phyloP scores from a whole-genome alignment of 2,888 invertebrate species.

The Dione vanillae region DNA sequence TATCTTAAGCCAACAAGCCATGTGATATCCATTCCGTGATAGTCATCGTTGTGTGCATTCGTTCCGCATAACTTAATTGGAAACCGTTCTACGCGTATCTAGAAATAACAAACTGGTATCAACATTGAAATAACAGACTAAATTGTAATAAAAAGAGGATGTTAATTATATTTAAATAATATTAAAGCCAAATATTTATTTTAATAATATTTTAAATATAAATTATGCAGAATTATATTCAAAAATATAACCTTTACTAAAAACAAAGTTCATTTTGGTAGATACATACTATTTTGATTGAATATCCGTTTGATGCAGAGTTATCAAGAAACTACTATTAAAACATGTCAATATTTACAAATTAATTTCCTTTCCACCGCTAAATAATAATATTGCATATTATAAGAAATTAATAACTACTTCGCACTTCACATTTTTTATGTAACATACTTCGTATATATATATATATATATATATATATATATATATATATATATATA shows the following conservation, averaged over 20 bases:
- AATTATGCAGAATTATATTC: too few species aligned
- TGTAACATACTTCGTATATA: too few species aligned
- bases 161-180: background rate
- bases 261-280: too few species aligned
- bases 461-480: too few species aligned
- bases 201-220: background rate
- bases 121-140: slow-evolving; percentile 33
- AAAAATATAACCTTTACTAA: too few species aligned
- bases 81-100: slow-evolving; percentile 57
- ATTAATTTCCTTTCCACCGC: background rate
- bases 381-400: background rate
- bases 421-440: too few species aligned
- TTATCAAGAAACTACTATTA: too few species aligned
- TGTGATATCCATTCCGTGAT: slow-evolving; percentile 54
- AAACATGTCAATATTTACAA: background rate
- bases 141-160: slow-evolving; percentile 17
- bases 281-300: too few species aligned
- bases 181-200: background rate
- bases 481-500: too few species aligned
- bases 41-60: slow-evolving; percentile 58
- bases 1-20: slow-evolving; percentile 27
- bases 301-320: too few species aligned
- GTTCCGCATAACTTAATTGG: slow-evolving; percentile 82
- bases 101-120: slow-evolving; percentile 48
- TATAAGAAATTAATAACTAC: too few species aligned